Base-by-base conservation (phyloP, 2,888 invertebrate genomes). In the Stenotaenia linearis region DNA sequence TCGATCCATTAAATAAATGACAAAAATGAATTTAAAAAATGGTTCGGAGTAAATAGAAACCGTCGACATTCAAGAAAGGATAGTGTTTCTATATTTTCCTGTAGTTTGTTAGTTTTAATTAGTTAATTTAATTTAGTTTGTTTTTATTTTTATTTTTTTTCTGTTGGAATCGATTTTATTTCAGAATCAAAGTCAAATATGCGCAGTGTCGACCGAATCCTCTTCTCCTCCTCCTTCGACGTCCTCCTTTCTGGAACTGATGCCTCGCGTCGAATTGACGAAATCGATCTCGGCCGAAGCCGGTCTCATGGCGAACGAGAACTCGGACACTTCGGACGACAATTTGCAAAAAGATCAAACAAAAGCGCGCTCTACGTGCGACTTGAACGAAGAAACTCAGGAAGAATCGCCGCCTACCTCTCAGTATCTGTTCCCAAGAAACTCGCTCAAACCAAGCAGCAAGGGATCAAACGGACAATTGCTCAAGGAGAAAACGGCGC, bases 91-190 rank as follows among this genome's bases (percentile, higher is more conserved):
- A 80, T 81, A 80, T 82, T 80, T 81, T 81, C 81, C 82, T 81
- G 81, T 81, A 81, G 80, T 81, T 79, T 28, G 40, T 75, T 75
- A 30, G 21, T 75, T 75, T 75, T 30, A n/a, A 18, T 75, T 28
- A 21, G 45, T 45, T 80, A 18, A 10, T 28, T 75, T 75, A 12
- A 3, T 75, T 21, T 32, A 28, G 5, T 75, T 75, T 75, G 23
- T 78, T 75, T 74, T 40, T 78, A 15, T 79, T 32, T 78, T 69
- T 78, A 30, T n/a, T 61, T 50, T 18, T 78, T 78, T 23, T 79
- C 40, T 79, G 23, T 74, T 89, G 25, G 25, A 50, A 28, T 30
- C 28, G 28, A 23, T 21, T 56, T 78, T 78, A 37, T 78, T 78
- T 78, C 78, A 78, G 78, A 78, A 25, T 21, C 78, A 35, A 21